Base-by-base conservation (phyloP, 2,113 vertebrate genomes). In the Bothrops jararaca region DNA sequence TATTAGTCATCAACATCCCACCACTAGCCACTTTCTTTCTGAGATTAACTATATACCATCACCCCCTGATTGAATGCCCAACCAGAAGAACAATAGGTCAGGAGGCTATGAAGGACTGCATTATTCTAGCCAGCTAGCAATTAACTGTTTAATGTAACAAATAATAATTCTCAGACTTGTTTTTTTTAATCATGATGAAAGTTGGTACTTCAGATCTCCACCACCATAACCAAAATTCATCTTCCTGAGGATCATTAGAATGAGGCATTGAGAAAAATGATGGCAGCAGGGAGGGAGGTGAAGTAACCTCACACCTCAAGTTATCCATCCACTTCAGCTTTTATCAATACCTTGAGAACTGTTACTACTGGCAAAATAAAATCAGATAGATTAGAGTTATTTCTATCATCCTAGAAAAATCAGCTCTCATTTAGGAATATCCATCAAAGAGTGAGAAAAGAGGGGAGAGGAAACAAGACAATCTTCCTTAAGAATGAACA, bases 301-400 rank as follows among this genome's bases (percentile, higher is more conserved):
- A 34, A 5, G 64, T 69, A 29, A n/a, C 12, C 12, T 69, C 13
- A 69, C 29, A 34, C 13, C 64, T 69, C 64, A 69, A 34, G 64
- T 34, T 69, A n/a, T 69, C 29, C 12, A n/a, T 12, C 60, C 11
- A 13, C 60, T 69, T 69, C 60, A 69, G 29, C 29, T 69, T n/a
- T 69, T 69, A 69, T 69, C 29, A n/a, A n/a, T 69, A 69, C 60
- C 56, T 86, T 34, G 85, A 53, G 89, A 90, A 42, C 48, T 91
- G 8, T 88, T 95, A n/a, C 88, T 94, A 91, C 18, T 91, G 86
- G 95, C 92, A 94, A 92, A 91, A 93, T 52, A 57, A 29, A 1
- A 45, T 92, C 11, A 92, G 54, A 92, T 54, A 93, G 74, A 56
- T 91, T 29, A 54, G 90, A 89, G 90, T 91, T 56, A 69, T 91